Conservation (phyloP, 2,113 vertebrate genomes). For the Trematocara nigrifrons region DNA sequence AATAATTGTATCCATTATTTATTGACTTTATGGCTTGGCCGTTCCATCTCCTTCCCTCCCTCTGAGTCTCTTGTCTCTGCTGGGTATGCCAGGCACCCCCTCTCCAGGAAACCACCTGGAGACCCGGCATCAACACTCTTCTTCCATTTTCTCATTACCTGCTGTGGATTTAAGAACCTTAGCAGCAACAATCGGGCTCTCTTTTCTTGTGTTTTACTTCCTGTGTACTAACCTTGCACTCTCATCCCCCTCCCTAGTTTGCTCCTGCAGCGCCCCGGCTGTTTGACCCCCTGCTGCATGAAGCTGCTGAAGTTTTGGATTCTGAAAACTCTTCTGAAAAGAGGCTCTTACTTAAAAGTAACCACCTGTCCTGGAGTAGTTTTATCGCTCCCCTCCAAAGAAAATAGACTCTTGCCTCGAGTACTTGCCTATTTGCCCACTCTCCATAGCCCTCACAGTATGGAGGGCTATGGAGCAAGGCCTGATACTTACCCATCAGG, state of each 20-base stretch:
- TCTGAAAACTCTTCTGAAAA: background rate
- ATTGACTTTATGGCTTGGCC: background rate
- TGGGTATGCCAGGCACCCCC: background rate
- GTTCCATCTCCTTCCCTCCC: background rate
- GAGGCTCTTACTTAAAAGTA: background rate
- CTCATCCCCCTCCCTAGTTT: background rate
- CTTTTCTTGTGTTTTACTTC: background rate
- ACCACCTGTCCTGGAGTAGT: background rate
- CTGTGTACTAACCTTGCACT: background rate
- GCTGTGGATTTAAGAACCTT: background rate
- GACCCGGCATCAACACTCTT: rapidly evolving
- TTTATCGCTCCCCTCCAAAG: background rate
- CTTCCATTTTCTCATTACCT: background rate
- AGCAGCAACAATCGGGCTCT: background rate
- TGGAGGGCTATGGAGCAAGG: too few species aligned
- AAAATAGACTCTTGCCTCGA: background rate
- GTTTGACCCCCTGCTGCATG: background rate
- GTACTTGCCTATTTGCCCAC: background rate
- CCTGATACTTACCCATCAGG: background rate
- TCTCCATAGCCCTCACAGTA: background rate
- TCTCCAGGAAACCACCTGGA: background rate
- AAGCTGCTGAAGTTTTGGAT: background rate
- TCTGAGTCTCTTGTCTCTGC: background rate
- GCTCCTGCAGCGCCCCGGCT: background rate
- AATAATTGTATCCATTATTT: background rate